Evolutionary conservation across 2,113 vertebrate species (phyloP), one percentile per base, ranked within the genome.

Genomic region (Engraulis encrasicolus): DNA sequence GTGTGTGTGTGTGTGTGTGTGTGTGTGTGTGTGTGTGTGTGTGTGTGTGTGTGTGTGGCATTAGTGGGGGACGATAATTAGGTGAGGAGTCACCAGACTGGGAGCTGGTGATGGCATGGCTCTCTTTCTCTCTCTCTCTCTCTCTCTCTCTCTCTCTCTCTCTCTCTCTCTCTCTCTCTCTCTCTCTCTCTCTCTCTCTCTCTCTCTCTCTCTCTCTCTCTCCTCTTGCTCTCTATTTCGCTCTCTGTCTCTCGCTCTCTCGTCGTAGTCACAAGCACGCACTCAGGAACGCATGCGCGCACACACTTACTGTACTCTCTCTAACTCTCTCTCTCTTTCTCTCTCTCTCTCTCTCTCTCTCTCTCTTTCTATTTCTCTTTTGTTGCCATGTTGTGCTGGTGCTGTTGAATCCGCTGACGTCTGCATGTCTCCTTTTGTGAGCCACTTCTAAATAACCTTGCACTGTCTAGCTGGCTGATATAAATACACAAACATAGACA

Each of bases 361-460:
- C 12, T 7, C 7, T 66, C 58, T 27, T 23, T 66, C 58, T 6
- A 79, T 85, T 79, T 79, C 82, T 83, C n/a, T n/a, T n/a, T 82
- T 85, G 88, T 87, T 86, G 79, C 83, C 49, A 84, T 7, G n/a
- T 71, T 37, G 66, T 74, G 37, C n/a, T 40, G 23, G 50, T 19
- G 37, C n/a, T 40, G 23, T 45, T 19, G 54, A 54, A 50, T 88
- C 85, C 78, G 88, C 89, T 90, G 88, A 90, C 88, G 85, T 81
- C 83, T 50, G 81, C 84, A 82, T 82, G 84, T 85, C 85, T 27
- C 83, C 88, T 79, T 85, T 82, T 87, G 83, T 84, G 80, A 88
- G 89, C 81, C 89, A 90, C 88, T 90, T 87, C 84, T 80, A 86
- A 89, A 90, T 89, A 90, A 90, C 89, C 89, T 90, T 89, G 89